Percentiles rank a stretch among this genome's conserved stretches.
Conservation (phyloP, 2,113 vertebrate genomes). For the Scartelaos histophorus region DNA sequence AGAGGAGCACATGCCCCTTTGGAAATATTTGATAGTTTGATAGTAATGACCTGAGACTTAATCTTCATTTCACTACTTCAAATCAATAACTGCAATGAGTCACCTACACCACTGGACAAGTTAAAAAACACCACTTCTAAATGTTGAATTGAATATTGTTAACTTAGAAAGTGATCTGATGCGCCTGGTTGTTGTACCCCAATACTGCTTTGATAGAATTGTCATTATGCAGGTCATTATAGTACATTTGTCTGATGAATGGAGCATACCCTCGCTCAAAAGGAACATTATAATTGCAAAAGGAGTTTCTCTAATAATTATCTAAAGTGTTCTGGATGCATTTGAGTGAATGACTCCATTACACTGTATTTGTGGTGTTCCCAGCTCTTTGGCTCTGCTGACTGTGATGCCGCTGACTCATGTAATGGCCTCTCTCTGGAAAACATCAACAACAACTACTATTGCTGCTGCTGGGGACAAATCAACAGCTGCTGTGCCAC, state of each 20-base stretch:
- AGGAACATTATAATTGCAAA: neutral
- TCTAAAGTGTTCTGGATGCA: neutral
- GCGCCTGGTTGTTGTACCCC: no score
- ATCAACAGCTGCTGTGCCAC: neutral
- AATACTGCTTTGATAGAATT: neutral
- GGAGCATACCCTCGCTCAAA: neutral
- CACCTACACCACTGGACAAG: no score
- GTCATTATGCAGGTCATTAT: neutral
- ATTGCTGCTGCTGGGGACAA: neutral
- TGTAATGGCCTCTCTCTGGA: neutral
- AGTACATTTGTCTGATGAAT: neutral
- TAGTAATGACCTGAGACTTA: no score
- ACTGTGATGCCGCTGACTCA: conserved; percentile 3
- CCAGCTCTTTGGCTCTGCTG: neutral
- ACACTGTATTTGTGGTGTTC: neutral
- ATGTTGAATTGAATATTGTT: no score
- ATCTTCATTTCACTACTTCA: no score
- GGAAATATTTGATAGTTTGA: no score
- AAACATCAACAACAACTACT: neutral
- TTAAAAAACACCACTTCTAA: no score
- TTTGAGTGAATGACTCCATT: conserved; percentile 1
- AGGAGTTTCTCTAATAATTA: neutral
- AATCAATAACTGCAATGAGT: no score
- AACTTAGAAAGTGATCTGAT: no score
- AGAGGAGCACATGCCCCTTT: neutral